Evolutionary conservation across 2,113 vertebrate species (phyloP).

Genomic region (Chlorocebus sabaeus): DNA sequence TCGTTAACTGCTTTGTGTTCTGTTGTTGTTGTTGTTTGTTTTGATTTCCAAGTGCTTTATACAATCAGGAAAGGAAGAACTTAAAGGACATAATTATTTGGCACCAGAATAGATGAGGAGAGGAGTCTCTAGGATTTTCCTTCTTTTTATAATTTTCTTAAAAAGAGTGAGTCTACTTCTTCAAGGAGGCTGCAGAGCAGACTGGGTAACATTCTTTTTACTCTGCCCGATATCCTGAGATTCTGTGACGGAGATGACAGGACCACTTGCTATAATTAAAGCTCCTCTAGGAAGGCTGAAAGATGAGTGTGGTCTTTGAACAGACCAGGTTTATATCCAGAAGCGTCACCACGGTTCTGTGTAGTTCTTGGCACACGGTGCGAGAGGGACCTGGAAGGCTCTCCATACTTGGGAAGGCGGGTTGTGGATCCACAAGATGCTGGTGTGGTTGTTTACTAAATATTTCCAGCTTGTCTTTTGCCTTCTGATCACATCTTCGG

Average conservation of each 20-base stretch:
- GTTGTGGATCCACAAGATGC: background rate
- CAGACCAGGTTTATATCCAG: constrained; percentile 13
- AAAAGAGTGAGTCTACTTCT: constrained; percentile 25
- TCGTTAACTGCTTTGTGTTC: constrained; percentile 31
- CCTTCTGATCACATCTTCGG: background rate
- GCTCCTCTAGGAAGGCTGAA: background rate
- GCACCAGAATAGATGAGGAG: background rate
- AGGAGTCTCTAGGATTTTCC: constrained; percentile 17
- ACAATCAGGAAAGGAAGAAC: background rate
- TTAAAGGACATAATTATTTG: constrained; percentile 22
- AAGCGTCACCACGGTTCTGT: background rate
- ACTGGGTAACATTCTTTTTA: background rate
- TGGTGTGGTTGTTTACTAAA: background rate
- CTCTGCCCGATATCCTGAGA: background rate
- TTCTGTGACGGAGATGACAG: constrained; percentile 34
- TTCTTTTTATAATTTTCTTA: constrained; percentile 32
- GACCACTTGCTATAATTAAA: constrained; percentile 47
- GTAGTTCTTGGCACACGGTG: background rate
- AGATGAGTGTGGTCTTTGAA: background rate
- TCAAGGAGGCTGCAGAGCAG: background rate
- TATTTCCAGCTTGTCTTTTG: background rate
- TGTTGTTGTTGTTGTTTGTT: constrained; percentile 45
- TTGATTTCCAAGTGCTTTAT: constrained; percentile 38
- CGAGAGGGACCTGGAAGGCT: background rate
- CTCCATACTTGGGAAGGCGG: background rate